Conservation (phyloP, 2,113 vertebrate species). For the Megaleporinus macrocephalus region DNA sequence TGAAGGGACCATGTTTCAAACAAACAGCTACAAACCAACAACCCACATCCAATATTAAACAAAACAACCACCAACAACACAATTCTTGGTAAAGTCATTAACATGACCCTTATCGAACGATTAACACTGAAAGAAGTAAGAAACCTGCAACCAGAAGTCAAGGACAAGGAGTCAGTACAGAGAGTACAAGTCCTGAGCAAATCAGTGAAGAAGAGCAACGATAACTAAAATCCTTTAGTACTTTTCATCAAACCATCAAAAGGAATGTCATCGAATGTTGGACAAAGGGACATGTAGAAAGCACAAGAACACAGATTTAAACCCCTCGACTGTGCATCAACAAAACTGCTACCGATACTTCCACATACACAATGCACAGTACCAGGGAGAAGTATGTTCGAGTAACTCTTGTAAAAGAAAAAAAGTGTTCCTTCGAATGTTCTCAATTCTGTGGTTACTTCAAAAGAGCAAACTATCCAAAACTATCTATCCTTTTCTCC, state of each 20-base stretch:
- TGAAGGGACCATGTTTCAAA: not conserved
- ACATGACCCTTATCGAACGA: slow-evolving; percentile 38
- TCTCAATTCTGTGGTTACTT: not conserved
- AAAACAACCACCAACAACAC: slow-evolving; percentile 34
- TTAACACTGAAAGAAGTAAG: slow-evolving; percentile 36
- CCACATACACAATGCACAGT: slow-evolving; percentile 13
- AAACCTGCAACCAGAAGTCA: slow-evolving; percentile 19
- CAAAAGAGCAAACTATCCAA: slow-evolving; percentile 28
- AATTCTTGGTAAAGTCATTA: slow-evolving; percentile 28
- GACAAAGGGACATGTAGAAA: not conserved
- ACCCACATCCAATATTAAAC: slow-evolving; percentile 34
- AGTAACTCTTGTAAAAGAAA: not conserved
- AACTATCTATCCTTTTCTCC: not conserved
- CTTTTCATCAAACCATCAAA: not conserved
- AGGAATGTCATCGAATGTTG: not conserved
- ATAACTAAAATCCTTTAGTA: not conserved
- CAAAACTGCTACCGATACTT: slow-evolving; percentile 20
- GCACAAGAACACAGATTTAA: not conserved
- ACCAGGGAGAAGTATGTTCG: not conserved
- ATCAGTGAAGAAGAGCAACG: slow-evolving; percentile 2
- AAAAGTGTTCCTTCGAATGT: not conserved
- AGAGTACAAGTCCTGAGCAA: slow-evolving; percentile 12
- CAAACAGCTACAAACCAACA: slow-evolving; percentile 40
- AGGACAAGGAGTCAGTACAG: not conserved
- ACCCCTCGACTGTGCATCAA: not conserved